phyloP scores from a whole-genome alignment of 2,797 vertebrate species.

The Urosaurus nigricauda region DNA sequence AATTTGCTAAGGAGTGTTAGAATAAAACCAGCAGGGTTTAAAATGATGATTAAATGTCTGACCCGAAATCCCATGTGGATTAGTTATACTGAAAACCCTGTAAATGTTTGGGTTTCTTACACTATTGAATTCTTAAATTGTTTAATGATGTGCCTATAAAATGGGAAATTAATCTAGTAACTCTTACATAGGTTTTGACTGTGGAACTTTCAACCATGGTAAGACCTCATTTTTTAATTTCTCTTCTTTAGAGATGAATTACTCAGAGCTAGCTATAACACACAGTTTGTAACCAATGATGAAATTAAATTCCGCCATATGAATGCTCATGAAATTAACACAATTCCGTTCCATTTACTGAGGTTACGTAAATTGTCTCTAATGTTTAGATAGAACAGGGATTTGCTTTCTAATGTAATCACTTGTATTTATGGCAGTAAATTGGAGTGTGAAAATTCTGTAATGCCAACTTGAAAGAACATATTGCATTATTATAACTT shows the following conservation, averaged over 20 bases:
- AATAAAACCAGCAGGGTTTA: constrained; percentile 57
- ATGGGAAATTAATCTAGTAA: not conserved
- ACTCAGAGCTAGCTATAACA: not conserved
- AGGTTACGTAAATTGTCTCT: constrained; percentile 23
- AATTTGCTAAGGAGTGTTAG: not conserved
- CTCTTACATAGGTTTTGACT: not conserved
- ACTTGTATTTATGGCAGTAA: not conserved
- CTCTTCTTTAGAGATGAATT: not conserved
- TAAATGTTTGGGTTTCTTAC: not conserved
- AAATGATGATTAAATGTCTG: constrained; percentile 79
- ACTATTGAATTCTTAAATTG: not conserved
- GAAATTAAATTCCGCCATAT: constrained; percentile 51
- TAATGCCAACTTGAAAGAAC: not conserved
- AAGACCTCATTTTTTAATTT: constrained; percentile 8
- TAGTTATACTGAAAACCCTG: constrained; percentile 69
- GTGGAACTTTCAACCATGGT: not conserved
- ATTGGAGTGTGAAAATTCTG: not conserved
- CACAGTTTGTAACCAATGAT: constrained; percentile 42
- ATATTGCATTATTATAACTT: not conserved
- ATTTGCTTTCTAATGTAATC: not conserved
- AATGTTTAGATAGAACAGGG: not conserved
- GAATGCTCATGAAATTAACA: constrained; percentile 35
- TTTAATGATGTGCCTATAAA: not conserved
- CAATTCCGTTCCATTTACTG: constrained; percentile 41
- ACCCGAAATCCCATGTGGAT: constrained; percentile 76